Conservation (phyloP, 2,888 invertebrate species). For the Axea sp. region DNA sequence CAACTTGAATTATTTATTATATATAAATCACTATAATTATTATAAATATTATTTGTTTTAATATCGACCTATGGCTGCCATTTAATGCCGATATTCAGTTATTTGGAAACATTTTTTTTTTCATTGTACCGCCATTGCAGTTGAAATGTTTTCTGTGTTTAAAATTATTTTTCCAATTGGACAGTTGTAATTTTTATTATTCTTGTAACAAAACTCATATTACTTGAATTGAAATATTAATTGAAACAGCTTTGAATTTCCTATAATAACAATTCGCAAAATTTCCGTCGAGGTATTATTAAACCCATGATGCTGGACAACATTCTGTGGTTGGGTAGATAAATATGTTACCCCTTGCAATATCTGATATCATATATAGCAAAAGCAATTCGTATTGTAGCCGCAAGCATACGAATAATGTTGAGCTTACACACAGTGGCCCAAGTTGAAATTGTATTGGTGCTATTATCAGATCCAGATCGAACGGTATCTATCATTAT, state of each 20-base stretch:
- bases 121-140: too few relatives aligned
- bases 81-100: too few relatives aligned
- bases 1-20: too few relatives aligned
- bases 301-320: constrained; percentile 33
- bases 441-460: constrained; percentile 38
- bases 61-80: too few relatives aligned
- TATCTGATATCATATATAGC: constrained; percentile 37
- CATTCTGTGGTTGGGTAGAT: constrained; percentile 32
- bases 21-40: too few relatives aligned
- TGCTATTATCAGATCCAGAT: constrained; percentile 47
- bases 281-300: constrained; percentile 30
- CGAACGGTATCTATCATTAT: constrained; percentile 49
- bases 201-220: too few relatives aligned
- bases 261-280: constrained; percentile 12
- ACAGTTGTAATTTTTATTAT: too few relatives aligned
- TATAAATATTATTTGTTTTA: too few relatives aligned
- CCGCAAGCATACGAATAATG: constrained; percentile 32
- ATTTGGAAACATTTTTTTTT: too few relatives aligned
- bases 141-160: too few relatives aligned
- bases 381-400: constrained; percentile 39
- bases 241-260: constrained; percentile 4
- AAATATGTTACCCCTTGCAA: constrained; percentile 40
- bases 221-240: too few relatives aligned
- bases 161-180: too few relatives aligned
- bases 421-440: constrained; percentile 13